These are phyloP conservation scores for Podocnemis expansa DNA, from an alignment of 2,113 vertebrate genomes.

Conservation along the genomic window DNA sequence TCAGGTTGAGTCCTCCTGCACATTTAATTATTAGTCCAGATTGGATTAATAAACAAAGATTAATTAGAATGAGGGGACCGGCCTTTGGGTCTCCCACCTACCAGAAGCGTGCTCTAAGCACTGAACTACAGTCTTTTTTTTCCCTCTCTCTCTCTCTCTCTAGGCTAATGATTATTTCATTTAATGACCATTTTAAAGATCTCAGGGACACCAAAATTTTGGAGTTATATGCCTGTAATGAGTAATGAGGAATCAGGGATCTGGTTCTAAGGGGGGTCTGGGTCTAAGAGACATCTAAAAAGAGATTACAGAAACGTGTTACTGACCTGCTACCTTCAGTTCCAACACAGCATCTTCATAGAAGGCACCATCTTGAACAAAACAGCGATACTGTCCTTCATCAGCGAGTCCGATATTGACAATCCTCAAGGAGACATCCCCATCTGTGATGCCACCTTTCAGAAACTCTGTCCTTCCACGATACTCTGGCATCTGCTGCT, in stretches of 20 bases:
- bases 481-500: constrained; percentile 58
- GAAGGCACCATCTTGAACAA: constrained; percentile 57
- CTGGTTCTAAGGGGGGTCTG: background rate
- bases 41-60: background rate
- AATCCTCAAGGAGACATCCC: constrained; percentile 30
- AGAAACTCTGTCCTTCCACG: constrained; percentile 59
- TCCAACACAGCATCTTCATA: constrained; percentile 14
- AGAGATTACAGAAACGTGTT: background rate
- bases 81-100: background rate
- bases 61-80: background rate
- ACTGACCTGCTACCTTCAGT: constrained; percentile 48
- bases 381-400: constrained; percentile 57
- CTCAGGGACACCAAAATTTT: background rate
- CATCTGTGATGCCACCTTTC: constrained; percentile 7
- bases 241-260: background rate
- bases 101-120: background rate
- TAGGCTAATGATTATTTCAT: background rate
- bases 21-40: background rate
- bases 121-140: background rate
- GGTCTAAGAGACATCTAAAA: background rate
- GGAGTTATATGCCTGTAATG: background rate
- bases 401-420: constrained; percentile 37
- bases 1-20: background rate
- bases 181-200: background rate
- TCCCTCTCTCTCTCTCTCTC: background rate